Evolutionary conservation across 2,888 invertebrate species (phyloP), one percentile per base, ranked within the genome.

Genomic region (Eupelmus urozonus): DNA sequence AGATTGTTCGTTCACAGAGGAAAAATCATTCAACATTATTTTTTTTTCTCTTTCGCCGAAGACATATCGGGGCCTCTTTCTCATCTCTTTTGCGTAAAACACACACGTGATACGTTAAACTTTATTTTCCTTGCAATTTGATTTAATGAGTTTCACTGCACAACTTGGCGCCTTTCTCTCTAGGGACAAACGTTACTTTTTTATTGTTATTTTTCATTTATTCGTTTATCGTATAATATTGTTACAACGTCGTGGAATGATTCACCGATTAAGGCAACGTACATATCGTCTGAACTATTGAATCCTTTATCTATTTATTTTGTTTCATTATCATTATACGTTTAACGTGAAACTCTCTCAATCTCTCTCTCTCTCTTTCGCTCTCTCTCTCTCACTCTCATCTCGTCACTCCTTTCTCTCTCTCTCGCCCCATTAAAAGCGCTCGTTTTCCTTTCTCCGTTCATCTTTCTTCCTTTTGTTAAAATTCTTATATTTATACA

Each of bases 201-300:
- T 25, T 45, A 13, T 4, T 23, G 53, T 62, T 71, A 20, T 63
- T 71, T 20, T 63, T 59, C 49, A 40, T 75, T 34, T 45, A 20
- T 23, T 20, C 11, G 4, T 45, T 51, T 34, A 65, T 62, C 55
- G 34, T 69, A 74, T 69, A 65, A 78, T 69, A 78, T 80, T 79
- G 75, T 77, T 80, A 73, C 70, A 80, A 29, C 71, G 74, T 80
- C 69, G 80, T 81, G 80, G 81, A 80, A 80, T 81, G 80, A 81
- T 79, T 75, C 77, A 80, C 79, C 81, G 79, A 79, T 81, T 80
- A 81, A 81, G 81, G 81, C 81, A 81, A 80, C 77, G 74, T 77
- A 76, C 73, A 75, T 79, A 79, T 79, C 72, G 76, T 79, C 72
- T 69, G 67, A 20, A 66, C 74, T 80, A 80, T 80, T 80, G 77